Base-by-base conservation (phyloP, 2,888 invertebrate genomes). In the Cosmia pyralina region DNA sequence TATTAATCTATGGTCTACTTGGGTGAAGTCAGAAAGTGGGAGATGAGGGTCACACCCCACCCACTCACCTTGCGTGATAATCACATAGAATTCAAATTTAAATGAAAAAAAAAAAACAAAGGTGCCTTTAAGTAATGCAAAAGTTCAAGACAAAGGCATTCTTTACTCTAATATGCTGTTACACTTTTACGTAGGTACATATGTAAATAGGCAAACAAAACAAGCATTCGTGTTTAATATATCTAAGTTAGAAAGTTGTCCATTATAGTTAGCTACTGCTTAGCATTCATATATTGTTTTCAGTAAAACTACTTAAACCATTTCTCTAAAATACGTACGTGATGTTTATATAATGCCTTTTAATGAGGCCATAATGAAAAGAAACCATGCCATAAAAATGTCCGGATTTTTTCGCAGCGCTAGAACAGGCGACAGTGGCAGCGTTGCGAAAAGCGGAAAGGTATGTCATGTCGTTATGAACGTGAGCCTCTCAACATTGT, bases 241-340 rank as follows among this genome's bases (percentile, higher is more conserved):
- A 72, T 60, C 52, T 60, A 77, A 60, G 77, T 70, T 82, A 84
- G 82, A 83, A 83, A 83, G 82, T 81, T 70, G 63, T 55, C 60
- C 59, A 80, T 62, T 69, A 48, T 15, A 28, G 10, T 8, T 15
- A 28, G 10, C 2, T 19, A n/a, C 74, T 60, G 59, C 22, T 75
- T 79, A 44, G 75, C 69, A 83, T 83, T 81, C 82, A 75, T 75
- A 75, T 64, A 77, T 58, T 50, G 82, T 72, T 48, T 80, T 72
- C 46, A 50, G 75, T 72, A 63, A 75, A 72, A 67, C 72, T 69
- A 62, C 28, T 8, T 34, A 46, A n/a, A 2, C 50, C 59, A 72
- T 68, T 75, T 75, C 69, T 72, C 44, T 67, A 44, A 59, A 70
- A 63, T 63, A 65, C 68, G 62, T 60, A 81, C 84, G 84, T 82